phyloP scores from a whole-genome alignment of 2,888 invertebrate genomes.

The Netelia fuscicornis region DNA sequence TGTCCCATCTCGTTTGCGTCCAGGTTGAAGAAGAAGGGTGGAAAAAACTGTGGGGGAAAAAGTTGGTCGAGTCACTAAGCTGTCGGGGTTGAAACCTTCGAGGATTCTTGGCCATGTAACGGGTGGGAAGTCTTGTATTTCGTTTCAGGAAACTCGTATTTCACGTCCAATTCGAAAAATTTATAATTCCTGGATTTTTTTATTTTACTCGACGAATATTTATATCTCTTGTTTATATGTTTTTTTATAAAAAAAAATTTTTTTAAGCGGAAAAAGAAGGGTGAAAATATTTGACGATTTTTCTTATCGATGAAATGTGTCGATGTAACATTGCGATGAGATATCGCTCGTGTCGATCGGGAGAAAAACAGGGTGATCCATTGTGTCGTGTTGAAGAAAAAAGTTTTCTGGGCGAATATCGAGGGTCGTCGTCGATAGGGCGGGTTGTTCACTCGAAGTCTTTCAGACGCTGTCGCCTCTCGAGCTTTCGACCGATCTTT shows the following conservation, averaged over 20 bases:
- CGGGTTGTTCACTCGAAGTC: constrained; percentile 17
- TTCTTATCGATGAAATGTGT: not conserved
- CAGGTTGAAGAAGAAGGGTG: not conserved
- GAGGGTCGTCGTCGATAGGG: not conserved
- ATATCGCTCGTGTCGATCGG: not conserved
- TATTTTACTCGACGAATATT: too few species aligned
- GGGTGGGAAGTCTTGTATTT: too few species aligned
- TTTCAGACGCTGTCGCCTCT: constrained; percentile 43
- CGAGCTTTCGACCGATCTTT: constrained; percentile 54
- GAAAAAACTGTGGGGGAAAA: not conserved
- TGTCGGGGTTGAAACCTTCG: too few species aligned
- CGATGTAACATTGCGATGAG: not conserved
- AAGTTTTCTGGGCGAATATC: constrained; percentile 22
- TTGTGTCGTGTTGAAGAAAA: constrained; percentile 22
- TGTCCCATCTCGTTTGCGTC: constrained; percentile 9
- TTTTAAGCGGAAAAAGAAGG: not conserved
- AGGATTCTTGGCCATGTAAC: too few species aligned
- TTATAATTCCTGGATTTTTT: too few species aligned
- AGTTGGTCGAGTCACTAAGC: not conserved
- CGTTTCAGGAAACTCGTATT: too few species aligned
- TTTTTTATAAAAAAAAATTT: not conserved
- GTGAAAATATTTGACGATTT: not conserved
- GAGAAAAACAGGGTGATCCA: constrained; percentile 20
- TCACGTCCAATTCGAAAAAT: too few species aligned
- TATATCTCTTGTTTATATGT: too few species aligned